These are phyloP conservation scores for Agrochola lychnidis DNA, from an alignment of 2,888 invertebrate species.

Conservation along the genomic window DNA sequence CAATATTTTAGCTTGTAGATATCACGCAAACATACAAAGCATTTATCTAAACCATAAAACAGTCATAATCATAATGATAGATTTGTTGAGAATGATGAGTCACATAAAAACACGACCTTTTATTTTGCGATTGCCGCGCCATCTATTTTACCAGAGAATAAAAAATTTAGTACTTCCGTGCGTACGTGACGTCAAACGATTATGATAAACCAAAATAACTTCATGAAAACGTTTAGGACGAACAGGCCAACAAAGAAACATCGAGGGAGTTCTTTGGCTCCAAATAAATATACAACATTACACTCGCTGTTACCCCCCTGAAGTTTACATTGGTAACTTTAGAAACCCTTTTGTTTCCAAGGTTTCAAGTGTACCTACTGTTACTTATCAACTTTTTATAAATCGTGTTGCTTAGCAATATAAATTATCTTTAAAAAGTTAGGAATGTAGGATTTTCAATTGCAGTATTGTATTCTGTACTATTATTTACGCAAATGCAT, in stretches of 20 bases:
- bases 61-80: background rate
- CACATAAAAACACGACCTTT: background rate
- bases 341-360: background rate
- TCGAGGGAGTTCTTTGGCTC: conserved; percentile 34
- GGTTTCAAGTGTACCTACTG: background rate
- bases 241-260: conserved; percentile 27
- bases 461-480: background rate
- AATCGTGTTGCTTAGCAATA: conserved; percentile 23
- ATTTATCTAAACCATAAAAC: background rate
- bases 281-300: conserved; percentile 29
- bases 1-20: background rate
- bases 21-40: background rate
- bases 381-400: background rate
- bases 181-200: conserved; percentile 44
- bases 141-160: conserved; percentile 25
- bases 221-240: conserved; percentile 9
- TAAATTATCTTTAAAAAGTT: background rate
- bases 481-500: conserved; percentile 10
- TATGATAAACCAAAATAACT: conserved; percentile 33
- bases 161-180: background rate
- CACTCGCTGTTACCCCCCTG: conserved; percentile 41
- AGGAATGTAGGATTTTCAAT: background rate
- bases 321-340: conserved; percentile 24
- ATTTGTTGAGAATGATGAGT: conserved; percentile 10
- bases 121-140: conserved; percentile 23